Conservation (phyloP, 2,797 vertebrate genomes). For the Protonibea diacanthus region DNA sequence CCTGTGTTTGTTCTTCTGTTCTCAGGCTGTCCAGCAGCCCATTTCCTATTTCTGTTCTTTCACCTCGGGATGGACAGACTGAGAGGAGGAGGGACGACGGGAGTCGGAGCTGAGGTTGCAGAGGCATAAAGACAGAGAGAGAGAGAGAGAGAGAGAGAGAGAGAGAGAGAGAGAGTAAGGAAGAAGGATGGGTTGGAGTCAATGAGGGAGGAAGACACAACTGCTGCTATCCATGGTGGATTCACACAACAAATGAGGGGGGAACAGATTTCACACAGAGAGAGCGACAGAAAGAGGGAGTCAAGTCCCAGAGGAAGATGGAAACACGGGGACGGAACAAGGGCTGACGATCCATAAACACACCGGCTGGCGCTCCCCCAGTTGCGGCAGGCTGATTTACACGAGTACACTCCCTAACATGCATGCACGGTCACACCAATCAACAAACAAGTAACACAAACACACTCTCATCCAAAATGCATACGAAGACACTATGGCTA, state of each 20-base stretch:
- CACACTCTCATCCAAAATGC: slow-evolving; percentile 41
- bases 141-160: not conserved
- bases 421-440: slow-evolving; percentile 48
- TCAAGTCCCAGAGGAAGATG: slow-evolving; percentile 49
- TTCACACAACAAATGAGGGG: slow-evolving; percentile 76
- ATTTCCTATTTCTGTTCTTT: slow-evolving; percentile 85
- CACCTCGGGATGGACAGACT: slow-evolving; percentile 84
- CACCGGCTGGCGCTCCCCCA: slow-evolving; percentile 57
- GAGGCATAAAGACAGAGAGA: slow-evolving; percentile 46
- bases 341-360: slow-evolving; percentile 69
- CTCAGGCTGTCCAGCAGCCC: slow-evolving; percentile 86
- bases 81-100: slow-evolving; percentile 86
- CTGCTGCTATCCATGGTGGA: slow-evolving; percentile 76
- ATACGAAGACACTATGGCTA: slow-evolving; percentile 28
- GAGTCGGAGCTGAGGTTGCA: slow-evolving; percentile 78
- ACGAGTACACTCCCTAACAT: slow-evolving; percentile 48
- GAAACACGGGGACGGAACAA: slow-evolving; percentile 50
- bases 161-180: slow-evolving; percentile 11
- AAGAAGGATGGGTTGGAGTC: slow-evolving; percentile 48
- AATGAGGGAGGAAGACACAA: slow-evolving; percentile 73
- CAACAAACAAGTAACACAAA: slow-evolving; percentile 41
- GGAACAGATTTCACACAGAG: slow-evolving; percentile 68
- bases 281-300: slow-evolving; percentile 35
- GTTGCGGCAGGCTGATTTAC: slow-evolving; percentile 51
- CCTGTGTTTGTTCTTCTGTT: slow-evolving; percentile 58